Evolutionary conservation across 2,113 vertebrate species (phyloP).

Genomic region (Chloebia gouldiae): DNA sequence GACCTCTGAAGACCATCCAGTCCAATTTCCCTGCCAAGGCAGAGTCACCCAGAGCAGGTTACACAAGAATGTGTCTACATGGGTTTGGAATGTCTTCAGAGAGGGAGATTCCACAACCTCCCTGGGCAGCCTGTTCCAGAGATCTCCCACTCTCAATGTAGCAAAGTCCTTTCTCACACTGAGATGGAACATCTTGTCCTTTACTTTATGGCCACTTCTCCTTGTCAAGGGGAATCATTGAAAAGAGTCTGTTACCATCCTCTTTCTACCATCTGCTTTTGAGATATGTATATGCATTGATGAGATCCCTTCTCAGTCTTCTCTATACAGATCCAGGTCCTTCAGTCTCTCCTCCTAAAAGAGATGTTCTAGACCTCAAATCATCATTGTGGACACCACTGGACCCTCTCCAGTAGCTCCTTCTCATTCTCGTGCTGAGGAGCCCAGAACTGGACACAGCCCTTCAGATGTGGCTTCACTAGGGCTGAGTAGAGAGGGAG

Average conservation of each 20-base stretch:
- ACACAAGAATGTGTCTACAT: background rate
- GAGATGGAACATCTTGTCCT: background rate
- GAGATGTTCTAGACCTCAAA: background rate
- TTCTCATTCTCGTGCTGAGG: background rate
- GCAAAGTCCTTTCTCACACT: background rate
- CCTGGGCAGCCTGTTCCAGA: background rate
- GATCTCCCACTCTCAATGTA: background rate
- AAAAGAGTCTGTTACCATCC: background rate
- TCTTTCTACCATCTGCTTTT: background rate
- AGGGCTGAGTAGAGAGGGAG: background rate
- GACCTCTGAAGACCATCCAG: background rate
- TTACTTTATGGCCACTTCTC: background rate
- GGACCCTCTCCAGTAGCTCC: background rate
- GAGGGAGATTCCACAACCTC: background rate
- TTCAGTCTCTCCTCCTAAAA: background rate
- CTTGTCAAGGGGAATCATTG: rapidly evolving
- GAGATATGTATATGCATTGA: background rate
- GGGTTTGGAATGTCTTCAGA: background rate
- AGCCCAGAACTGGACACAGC: background rate
- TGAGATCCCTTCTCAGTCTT: background rate
- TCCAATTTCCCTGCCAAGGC: background rate
- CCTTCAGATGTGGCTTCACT: background rate
- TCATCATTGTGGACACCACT: background rate
- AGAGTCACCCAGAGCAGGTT: background rate
- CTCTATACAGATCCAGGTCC: background rate